phyloP scores from a whole-genome alignment of 2,888 invertebrate genomes.

The Zele albiditarsus region DNA sequence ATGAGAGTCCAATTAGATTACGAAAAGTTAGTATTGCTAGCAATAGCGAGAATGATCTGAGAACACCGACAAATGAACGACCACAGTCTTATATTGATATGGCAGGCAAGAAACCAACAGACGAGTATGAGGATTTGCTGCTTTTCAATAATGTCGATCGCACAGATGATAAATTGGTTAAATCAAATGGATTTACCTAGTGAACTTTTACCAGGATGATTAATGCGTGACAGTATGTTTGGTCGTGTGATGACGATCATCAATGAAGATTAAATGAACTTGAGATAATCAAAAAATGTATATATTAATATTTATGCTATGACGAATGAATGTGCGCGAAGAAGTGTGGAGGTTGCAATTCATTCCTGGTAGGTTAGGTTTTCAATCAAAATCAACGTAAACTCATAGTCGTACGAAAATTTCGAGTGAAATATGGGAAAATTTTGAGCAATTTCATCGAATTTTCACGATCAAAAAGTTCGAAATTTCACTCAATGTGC shows the following conservation, averaged over 20 bases:
- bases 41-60: constrained; percentile 65
- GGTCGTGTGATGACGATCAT: background rate
- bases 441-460: no score
- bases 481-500: no score
- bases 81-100: constrained; percentile 69
- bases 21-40: constrained; percentile 62
- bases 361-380: background rate
- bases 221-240: background rate
- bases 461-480: no score
- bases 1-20: constrained; percentile 67
- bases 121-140: constrained; percentile 59
- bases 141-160: constrained; percentile 55
- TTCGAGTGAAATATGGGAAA: no score
- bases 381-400: no score
- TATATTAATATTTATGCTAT: background rate
- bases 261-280: background rate
- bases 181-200: constrained; percentile 43
- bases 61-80: constrained; percentile 57
- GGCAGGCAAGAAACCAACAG: constrained; percentile 57
- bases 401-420: no score
- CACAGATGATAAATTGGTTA: constrained; percentile 39
- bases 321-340: background rate
- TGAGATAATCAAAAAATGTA: background rate
- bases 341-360: background rate
- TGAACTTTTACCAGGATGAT: constrained; percentile 29